Conservation (phyloP, 2,888 invertebrate species). For the Catocala fraxini region DNA sequence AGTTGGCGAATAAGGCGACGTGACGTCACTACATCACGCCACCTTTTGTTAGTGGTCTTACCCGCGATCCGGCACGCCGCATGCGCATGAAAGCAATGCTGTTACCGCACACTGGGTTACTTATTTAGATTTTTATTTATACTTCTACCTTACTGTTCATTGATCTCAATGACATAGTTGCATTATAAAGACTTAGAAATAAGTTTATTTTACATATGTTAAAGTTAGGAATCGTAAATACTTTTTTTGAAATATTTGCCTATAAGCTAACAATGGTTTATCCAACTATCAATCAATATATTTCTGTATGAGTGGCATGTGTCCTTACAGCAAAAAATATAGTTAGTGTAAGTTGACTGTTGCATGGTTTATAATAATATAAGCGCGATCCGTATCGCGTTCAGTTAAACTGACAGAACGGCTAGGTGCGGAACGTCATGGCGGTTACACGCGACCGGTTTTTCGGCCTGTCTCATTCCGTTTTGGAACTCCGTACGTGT, state of each 20-base stretch:
- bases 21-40: conserved; percentile 87
- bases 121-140: conserved; percentile 27
- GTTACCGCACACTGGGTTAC: conserved; percentile 42
- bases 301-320: neutral
- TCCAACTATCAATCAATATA: neutral
- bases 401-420: conserved; percentile 74
- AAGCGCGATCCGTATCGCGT: conserved; percentile 70
- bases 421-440: conserved; percentile 68
- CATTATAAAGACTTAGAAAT: neutral
- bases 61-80: conserved; percentile 77
- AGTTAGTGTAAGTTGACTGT: conserved; percentile 19
- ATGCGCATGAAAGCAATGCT: conserved; percentile 51
- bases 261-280: neutral
- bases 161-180: conserved; percentile 10
- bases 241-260: neutral
- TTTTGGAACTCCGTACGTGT: conserved; percentile 64
- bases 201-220: neutral
- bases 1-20: conserved; percentile 79
- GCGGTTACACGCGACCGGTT: conserved; percentile 64
- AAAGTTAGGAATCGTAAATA: neutral
- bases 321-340: neutral
- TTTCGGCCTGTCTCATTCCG: conserved; percentile 65
- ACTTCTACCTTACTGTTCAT: conserved; percentile 9
- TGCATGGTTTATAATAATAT: conserved; percentile 15
- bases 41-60: conserved; percentile 83